Evolutionary conservation across 2,797 vertebrate genomes (phyloP), one percentile per base, ranked within the genome.

Genomic region (Eutrigla gurnardus): DNA sequence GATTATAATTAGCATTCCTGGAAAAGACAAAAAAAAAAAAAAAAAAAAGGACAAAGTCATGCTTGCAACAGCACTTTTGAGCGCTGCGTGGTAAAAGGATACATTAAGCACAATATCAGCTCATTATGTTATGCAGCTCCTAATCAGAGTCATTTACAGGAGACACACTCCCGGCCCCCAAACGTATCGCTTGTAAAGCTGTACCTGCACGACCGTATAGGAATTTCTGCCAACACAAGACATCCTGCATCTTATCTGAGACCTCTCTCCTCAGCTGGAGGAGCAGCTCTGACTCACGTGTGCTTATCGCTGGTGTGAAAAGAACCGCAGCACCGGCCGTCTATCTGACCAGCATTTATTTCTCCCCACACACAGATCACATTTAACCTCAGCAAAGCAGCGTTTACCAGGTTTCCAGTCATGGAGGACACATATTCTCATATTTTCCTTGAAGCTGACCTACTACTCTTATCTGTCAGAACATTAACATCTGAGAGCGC

Each of bases 271-370:
- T 78, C n/a, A n/a, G n/a, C n/a, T n/a, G n/a, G n/a, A n/a, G n/a
- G n/a, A n/a, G 35, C 54, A 59, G 70, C 84, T 50, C 81, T 45
- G 77, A 76, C 75, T 88, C 85, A 77, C 66, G 65, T 62, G 46
- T 76, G 65, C 77, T 77, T 71, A 43, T 80, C 71, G 57, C 77
- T 70, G 67, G 81, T 82, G 82, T 82, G 82, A 79, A 77, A 83
- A 84, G 70, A 86, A 58, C 59, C 35, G 1, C 62, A 47, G 63
- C 62, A 13, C 80, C 17, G 36, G 74, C 76, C 61, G 33, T 81
- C 78, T 25, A 43, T 82, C 69, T 82, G 82, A 89, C 84, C 86
- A 50, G 76, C 73, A 64, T 73, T 73, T 70, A 2, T 75, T 85
- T 64, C 65, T 81, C 67, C 39, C 71, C 13, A 61, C 43, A 13